Base-by-base conservation (phyloP, 1,140 invertebrate species). In the Anastatus disparis region DNA sequence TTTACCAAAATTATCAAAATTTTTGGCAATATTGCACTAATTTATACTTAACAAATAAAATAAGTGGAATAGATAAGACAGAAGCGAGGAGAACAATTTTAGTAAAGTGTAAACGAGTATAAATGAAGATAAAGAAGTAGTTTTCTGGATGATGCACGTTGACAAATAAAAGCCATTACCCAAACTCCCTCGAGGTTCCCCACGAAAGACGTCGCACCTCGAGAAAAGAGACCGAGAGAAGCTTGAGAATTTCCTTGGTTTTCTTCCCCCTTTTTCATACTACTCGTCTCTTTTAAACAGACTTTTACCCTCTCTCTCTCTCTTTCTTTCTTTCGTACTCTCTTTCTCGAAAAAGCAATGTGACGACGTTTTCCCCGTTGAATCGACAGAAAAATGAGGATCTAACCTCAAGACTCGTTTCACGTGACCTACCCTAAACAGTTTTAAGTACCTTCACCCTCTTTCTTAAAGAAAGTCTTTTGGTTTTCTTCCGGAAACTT, bases 91-190 rank as follows among this genome's bases (percentile, higher is more conserved):
- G n/a, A n/a, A n/a, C n/a, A n/a, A n/a, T n/a, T n/a, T 15, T n/a
- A 10, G 22, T 20, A 6, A 27, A 62, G 53, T 29, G 31, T 63
- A 40, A 52, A 70, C 42, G 52, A 71, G 73, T 53, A 66, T 48
- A 38, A 48, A 53, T 27, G 48, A 62, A 64, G 66, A 61, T 69
- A 75, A 76, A 62, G 67, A 63, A 27, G 24, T 27, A 64, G 52
- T 63, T 64, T 62, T 48, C 50, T 7, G 58, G 29, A 59, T 65
- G 63, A 55, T 52, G 31, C 15, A 46, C 68, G 77, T 74, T 77
- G 77, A 83, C 80, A 81, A 81, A 82, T 83, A 82, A 84, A 84
- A 84, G 65, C 83, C 82, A 84, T 84, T 84, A 84, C 80, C 78
- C 82, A 82, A 53, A 64, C 61, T 63, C 59, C 20, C 35, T 53